Base-by-base conservation (phyloP, 2,113 vertebrate genomes). In the Melanostigma gelatinosum region DNA sequence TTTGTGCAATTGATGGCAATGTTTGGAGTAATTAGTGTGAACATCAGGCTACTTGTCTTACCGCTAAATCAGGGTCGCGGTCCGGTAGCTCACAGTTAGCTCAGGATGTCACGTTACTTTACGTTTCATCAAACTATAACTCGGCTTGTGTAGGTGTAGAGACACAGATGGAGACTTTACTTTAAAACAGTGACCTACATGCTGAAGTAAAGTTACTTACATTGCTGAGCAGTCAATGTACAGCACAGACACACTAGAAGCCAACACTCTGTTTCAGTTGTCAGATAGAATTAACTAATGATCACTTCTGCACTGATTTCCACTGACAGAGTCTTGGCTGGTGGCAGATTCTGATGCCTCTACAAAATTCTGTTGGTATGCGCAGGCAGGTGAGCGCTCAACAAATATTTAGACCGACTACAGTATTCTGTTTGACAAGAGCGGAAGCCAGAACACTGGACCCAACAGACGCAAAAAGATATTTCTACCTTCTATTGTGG, bases 371-470 rank as follows among this genome's bases (percentile, higher is more conserved):
- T 67, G n/a, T 74, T 75, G 72, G 57, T 69, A 61, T 60, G 55
- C 63, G n/a, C 57, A 73, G 61, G 42, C 57, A 84, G 78, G 72
- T 57, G 67, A 70, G 63, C 64, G 66, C 55, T 75, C 77, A 52
- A 76, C 32, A 58, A 64, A 38, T 44, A 52, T 58, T 77, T 50
- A 68, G 12, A 32, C 32, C 40, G 58, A 65, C 8, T 27, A 57
- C 65, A 46, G 62, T 36, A 50, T 70, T 68, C 69, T 63, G n/a
- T 57, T 73, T 78, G 36, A 68, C 68, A 20, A 34, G 32, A 67
- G 62, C 34, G 44, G 7, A 46, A 67, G 61, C 12, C 27, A 5
- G n/a, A 62, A 40, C 5, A 2, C 24, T 76, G 52, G 15, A 22
- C 48, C 38, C 2, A 12, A 64, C 52, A 46, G 27, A 52, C 34